These are phyloP conservation scores for Ceyx margarethae DNA, from an alignment of 2,113 vertebrate species.

Conservation along the genomic window DNA sequence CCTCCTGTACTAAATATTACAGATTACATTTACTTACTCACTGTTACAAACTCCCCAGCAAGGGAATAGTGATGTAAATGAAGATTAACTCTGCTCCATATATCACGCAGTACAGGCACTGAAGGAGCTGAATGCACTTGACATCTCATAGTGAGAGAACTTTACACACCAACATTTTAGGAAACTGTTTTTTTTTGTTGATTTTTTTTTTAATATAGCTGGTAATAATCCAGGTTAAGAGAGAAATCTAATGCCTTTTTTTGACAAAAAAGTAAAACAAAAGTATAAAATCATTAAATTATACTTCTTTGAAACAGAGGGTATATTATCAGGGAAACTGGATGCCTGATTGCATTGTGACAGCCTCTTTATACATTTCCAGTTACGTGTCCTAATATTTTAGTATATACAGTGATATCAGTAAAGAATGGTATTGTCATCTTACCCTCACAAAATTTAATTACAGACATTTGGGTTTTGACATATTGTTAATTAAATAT, in stretches of 20 bases:
- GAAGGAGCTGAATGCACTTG: too few relatives aligned
- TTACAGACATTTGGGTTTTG: slow-evolving; percentile 32
- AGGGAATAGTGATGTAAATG: neutral
- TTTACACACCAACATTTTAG: neutral
- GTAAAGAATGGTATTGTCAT: slow-evolving; percentile 9
- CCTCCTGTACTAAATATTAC: neutral
- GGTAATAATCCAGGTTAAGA: neutral
- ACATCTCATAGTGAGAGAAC: neutral
- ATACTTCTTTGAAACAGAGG: neutral
- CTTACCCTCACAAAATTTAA: slow-evolving; percentile 7
- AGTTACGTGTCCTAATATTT: neutral
- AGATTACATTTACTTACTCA: neutral
- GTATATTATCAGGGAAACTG: neutral
- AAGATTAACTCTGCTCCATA: neutral
- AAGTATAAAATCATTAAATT: neutral
- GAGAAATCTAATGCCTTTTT: neutral
- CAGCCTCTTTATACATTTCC: neutral
- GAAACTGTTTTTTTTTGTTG: neutral
- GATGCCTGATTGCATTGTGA: neutral
- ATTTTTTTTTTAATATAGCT: neutral
- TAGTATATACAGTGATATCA: neutral
- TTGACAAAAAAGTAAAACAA: neutral
- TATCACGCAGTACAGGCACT: neutral
- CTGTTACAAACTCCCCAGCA: rapidly evolving
- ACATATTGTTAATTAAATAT: slow-evolving; percentile 77